phyloP scores from a whole-genome alignment of 2,888 invertebrate genomes.

The Tillus elongatus region DNA sequence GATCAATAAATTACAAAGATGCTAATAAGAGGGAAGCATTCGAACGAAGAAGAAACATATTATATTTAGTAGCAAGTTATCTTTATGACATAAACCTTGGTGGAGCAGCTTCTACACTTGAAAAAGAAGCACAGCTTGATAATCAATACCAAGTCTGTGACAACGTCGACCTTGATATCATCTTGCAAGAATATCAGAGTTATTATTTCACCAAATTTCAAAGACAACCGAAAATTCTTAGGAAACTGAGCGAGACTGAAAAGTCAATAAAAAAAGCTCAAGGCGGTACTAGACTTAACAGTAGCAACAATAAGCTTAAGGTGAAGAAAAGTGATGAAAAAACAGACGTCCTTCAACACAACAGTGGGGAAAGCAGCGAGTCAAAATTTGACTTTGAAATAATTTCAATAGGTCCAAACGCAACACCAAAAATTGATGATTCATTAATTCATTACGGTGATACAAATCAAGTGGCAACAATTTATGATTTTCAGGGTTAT shows the following conservation, averaged over 20 bases:
- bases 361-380: not conserved
- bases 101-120: constrained; percentile 56
- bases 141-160: constrained; percentile 72
- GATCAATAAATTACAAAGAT: constrained; percentile 8
- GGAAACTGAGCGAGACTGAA: constrained; percentile 39
- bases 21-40: constrained; percentile 30
- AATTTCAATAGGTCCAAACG: constrained; percentile 13
- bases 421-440: constrained; percentile 3
- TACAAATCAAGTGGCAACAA: constrained; percentile 20
- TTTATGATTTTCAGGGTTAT: constrained; percentile 34
- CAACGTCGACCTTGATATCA: constrained; percentile 81
- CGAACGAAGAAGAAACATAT: constrained; percentile 44
- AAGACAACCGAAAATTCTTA: constrained; percentile 74
- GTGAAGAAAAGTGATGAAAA: constrained; percentile 23
- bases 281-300: constrained; percentile 9
- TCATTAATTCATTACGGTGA: not conserved
- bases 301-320: constrained; percentile 15
- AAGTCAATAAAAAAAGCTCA: constrained; percentile 16
- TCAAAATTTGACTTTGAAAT: constrained; percentile 27
- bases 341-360: too few species aligned
- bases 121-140: constrained; percentile 63
- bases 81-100: constrained; percentile 56
- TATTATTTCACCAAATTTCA: constrained; percentile 80
- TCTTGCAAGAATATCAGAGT: constrained; percentile 80
- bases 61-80: constrained; percentile 60